Evolutionary conservation across 1,140 invertebrate species (phyloP), one percentile per base, ranked within the genome.

Genomic region (Zaprionus lachaisei): DNA sequence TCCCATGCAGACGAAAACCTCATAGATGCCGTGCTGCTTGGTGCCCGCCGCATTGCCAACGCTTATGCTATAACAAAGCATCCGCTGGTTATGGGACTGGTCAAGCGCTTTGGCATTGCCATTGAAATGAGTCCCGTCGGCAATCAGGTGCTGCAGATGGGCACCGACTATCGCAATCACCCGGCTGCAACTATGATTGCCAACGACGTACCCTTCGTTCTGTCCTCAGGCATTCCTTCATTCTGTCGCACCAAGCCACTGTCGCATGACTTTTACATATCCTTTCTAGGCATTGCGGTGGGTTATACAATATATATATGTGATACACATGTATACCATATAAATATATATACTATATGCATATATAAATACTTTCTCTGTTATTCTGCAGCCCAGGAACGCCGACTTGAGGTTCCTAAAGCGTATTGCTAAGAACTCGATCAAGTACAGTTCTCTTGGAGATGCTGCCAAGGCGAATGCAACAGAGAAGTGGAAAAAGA

Each of bases 51-150:
- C 5, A 95, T 96, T 74, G 96, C 95, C 1, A 93, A 94, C 63
- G 94, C 95, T 0, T 97, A 95, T 80, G 96, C 96, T 3, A 74
- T 97, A 1, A 79, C 94, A 0, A 97, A 97, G 81, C 97, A 98
- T 92, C 97, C 97, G 0, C 58, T 94, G 9, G 83, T 97, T 0
- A 86, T 96, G 86, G 80, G 95, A 5, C 87, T 95, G 34, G 94
- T 94, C 0, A 95, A 94, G 64, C 91, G 95, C 31, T 93, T 93
- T 65, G 90, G 94, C 14, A 96, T 98, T 67, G 95, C 96, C 2
- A 86, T 98, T 6, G 97, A 98, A 93, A 93, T 97, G 0, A 97
- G 96, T 86, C 97, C 97, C 0, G 95, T 98, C 51, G 96, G 96
- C 2, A 96, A 96, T 86, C 94, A 96, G 94, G 95, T 98, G 1